A percentile compares a stretch with the other conserved stretches of the same genome.
Conservation (phyloP, 2,113 vertebrate genomes). For the Neotoma lepida region DNA sequence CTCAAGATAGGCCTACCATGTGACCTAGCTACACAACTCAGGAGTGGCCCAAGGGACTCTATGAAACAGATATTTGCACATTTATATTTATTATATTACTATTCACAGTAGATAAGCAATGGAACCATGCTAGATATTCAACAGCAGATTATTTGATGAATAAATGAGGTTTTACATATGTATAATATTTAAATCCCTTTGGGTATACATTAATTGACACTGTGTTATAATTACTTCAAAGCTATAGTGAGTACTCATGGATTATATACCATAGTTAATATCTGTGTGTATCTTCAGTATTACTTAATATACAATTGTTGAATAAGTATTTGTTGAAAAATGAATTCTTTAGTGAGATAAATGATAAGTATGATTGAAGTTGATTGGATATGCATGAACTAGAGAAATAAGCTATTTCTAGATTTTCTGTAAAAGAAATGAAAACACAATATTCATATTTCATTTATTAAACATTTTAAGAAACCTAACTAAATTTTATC, state of each 20-base stretch:
- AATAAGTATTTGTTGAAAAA: constrained; percentile 9
- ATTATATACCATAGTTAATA: neutral
- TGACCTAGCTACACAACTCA: neutral
- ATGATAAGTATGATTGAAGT: neutral
- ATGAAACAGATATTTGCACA: neutral
- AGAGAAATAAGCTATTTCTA: neutral
- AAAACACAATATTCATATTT: neutral
- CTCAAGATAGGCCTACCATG: neutral
- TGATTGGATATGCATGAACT: neutral
- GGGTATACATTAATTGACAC: neutral
- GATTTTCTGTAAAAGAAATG: neutral
- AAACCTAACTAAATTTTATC: neutral
- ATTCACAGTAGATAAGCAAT: neutral
- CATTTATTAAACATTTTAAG: neutral
- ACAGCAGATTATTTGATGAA: neutral
- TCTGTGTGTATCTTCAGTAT: neutral
- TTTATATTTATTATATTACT: no score
- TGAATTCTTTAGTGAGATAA: neutral
- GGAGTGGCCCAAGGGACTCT: neutral
- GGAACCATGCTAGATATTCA: neutral
- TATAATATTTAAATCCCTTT: no score
- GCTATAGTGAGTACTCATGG: neutral
- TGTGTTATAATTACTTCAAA: constrained; percentile 7
- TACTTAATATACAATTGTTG: neutral
- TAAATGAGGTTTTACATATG: neutral